A percentile compares a stretch with the other conserved stretches of the same genome.
phyloP scores from a whole-genome alignment of 1,140 invertebrate species.

The Sminthurinus signatus region DNA sequence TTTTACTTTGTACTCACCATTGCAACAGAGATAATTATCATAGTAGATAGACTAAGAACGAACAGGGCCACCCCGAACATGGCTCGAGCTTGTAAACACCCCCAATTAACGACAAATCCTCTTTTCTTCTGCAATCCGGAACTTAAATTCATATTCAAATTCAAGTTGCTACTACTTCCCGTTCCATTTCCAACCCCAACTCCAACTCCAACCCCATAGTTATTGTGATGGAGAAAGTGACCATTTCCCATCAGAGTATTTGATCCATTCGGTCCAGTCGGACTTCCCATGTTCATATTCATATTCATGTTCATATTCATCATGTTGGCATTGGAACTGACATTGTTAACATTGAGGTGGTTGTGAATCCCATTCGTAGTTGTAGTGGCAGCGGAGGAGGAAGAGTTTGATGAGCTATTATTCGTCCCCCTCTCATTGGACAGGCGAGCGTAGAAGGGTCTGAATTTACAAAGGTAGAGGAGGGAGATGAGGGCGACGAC shows the following conservation, averaged over 20 bases:
- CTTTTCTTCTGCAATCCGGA: too few relatives aligned
- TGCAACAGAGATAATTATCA: slow-evolving; percentile 41
- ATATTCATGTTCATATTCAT: too few relatives aligned
- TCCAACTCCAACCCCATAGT: too few relatives aligned
- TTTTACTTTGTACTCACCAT: slow-evolving; percentile 28
- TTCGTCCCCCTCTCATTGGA: slow-evolving; percentile 29
- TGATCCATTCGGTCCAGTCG: slow-evolving; percentile 15
- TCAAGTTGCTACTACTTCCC: slow-evolving; percentile 22
- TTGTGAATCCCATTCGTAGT: too few relatives aligned
- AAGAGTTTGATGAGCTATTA: neutral
- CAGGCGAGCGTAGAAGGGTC: slow-evolving; percentile 36
- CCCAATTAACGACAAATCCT: slow-evolving; percentile 38
- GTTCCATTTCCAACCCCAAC: slow-evolving; percentile 10
- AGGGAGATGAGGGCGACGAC: slow-evolving; percentile 36
- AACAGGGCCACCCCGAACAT: slow-evolving; percentile 41
- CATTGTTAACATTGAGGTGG: too few relatives aligned
- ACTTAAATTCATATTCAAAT: too few relatives aligned
- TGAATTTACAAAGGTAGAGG: slow-evolving; percentile 37
- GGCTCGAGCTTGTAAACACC: slow-evolving; percentile 41
- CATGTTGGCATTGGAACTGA: too few relatives aligned
- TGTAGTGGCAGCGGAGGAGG: too few relatives aligned
- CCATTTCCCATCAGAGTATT: slow-evolving; percentile 22
- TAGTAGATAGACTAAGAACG: slow-evolving; percentile 37
- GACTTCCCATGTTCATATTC: slow-evolving; percentile 1
- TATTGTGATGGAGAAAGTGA: too few relatives aligned